Evolutionary conservation across 2,113 vertebrate genomes (phyloP), one percentile per base, ranked within the genome.

Genomic region (Lampris incognitus): DNA sequence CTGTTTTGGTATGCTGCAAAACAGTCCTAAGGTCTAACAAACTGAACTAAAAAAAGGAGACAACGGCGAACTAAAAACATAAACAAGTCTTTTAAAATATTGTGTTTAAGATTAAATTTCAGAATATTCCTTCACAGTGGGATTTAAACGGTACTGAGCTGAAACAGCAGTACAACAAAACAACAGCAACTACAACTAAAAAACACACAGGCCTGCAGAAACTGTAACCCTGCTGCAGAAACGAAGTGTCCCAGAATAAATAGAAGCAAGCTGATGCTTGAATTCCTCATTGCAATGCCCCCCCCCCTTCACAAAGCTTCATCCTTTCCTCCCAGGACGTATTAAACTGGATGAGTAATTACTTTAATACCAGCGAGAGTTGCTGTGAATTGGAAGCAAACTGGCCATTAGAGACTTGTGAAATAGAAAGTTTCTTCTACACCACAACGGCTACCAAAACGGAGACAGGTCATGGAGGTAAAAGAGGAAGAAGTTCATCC

Each of bases 341-440:
- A 56, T 74, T 38, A 66, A 81, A 74, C 60, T 67, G 37, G 46
- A 50, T 63, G 58, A 70, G 70, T 6, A 42, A 66, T 41, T 55
- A 52, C 41, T 11, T 70, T 55, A 49, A 40, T 42, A 40, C 51
- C 48, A 61, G 67, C 5, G 36, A 10, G 55, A 46, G 55, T 48
- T 1, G 55, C 41, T 1, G 13, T 66, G 39, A 71, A 61, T 1
- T 46, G 50, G 67, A 46, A n/a, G 24, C 37, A 42, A 60, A 67
- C 62, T 68, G 13, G 46, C 61, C 46, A 56, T 76, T 65, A 41
- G 50, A 55, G 65, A 54, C 11, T 6, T 13, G 3, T 66, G n/a
- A 56, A 60, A 49, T 24, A 50, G 46, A 3, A 39, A 5, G 58
- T 10, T 13, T 3, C 50, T 9, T 57, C 4, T n/a, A 57, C 9